These are phyloP conservation scores for Pristionchus mayeri DNA, from an alignment of 2,888 invertebrate genomes.

Conservation along the genomic window DNA sequence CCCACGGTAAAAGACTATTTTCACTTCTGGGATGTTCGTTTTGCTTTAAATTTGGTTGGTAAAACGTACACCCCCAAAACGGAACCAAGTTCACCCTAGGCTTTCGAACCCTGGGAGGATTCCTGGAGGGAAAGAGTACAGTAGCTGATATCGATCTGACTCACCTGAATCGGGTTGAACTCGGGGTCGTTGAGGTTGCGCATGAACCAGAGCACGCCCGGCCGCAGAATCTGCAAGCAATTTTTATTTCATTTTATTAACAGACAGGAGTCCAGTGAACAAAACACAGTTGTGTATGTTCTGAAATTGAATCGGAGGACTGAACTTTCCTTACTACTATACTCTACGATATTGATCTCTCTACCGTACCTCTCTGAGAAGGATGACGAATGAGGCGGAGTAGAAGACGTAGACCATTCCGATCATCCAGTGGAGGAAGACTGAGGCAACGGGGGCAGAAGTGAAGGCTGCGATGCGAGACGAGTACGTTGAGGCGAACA, in stretches of 20 bases:
- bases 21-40: too few species aligned
- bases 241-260: neutral
- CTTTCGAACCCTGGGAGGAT: too few species aligned
- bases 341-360: neutral
- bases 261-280: slow-evolving; percentile 80
- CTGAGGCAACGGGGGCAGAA: slow-evolving; percentile 93
- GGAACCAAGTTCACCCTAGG: too few species aligned
- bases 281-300: neutral
- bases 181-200: slow-evolving; percentile 98
- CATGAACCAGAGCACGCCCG: slow-evolving; percentile 97
- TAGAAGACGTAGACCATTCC: slow-evolving; percentile 99
- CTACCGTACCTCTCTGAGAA: slow-evolving; percentile 85
- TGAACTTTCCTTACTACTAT: too few species aligned
- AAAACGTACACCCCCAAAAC: too few species aligned
- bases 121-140: too few species aligned
- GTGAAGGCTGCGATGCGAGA: slow-evolving; percentile 88
- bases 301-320: too few species aligned
- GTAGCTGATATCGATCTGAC: too few species aligned
- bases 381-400: slow-evolving; percentile 94
- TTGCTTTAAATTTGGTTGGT: too few species aligned
- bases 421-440: slow-evolving; percentile 98
- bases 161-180: slow-evolving; percentile 96
- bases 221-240: slow-evolving; percentile 82
- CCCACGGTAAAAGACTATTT: too few species aligned
- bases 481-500: slow-evolving; percentile 83